Percentiles rank a stretch among this genome's conserved stretches.
Conservation (phyloP, 2,797 vertebrate genomes). For the Anisognathus igniventris region DNA sequence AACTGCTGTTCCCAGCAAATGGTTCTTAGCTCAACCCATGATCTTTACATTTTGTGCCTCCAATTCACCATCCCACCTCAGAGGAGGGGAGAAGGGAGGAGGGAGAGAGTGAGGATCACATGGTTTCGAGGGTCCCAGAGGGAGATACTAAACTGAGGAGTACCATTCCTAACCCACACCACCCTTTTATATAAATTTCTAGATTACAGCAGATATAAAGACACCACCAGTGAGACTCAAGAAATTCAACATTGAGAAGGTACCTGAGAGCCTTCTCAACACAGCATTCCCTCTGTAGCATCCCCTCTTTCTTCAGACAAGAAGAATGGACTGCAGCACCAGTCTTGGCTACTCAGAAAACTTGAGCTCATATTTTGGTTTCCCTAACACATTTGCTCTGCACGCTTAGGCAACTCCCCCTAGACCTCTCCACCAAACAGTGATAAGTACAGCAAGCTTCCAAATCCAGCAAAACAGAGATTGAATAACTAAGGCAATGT, state of each 20-base stretch:
- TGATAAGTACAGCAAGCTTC: neutral
- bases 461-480: neutral
- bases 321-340: neutral
- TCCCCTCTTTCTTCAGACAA: neutral
- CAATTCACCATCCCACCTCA: neutral
- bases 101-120: fast-evolving
- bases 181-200: neutral
- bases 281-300: neutral
- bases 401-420: neutral
- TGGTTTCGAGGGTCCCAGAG: neutral
- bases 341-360: neutral
- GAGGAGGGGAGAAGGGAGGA: too few relatives aligned
- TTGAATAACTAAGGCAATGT: neutral
- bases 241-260: neutral
- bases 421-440: neutral
- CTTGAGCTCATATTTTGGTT: neutral
- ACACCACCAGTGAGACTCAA: neutral
- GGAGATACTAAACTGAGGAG: neutral
- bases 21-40: neutral
- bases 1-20: neutral
- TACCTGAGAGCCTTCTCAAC: neutral
- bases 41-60: neutral
- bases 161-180: neutral
- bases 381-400: neutral
- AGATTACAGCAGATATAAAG: neutral